A percentile compares a stretch with the other conserved stretches of the same genome.
These are phyloP conservation scores for Mellilla xanthometata DNA, from an alignment of 2,888 invertebrate species.

Conservation along the genomic window DNA sequence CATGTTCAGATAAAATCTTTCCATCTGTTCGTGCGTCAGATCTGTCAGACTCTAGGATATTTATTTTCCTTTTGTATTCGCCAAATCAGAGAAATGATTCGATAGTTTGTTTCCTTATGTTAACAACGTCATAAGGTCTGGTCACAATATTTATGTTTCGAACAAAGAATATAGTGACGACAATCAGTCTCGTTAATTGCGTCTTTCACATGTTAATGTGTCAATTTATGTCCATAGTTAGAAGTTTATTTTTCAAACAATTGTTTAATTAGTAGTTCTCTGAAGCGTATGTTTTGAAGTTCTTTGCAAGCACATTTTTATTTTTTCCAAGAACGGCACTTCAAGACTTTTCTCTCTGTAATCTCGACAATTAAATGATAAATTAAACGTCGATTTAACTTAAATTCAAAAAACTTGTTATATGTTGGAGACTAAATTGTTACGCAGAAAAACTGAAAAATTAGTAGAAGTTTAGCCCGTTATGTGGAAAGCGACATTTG, in stretches of 20 bases:
- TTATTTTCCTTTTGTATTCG: neutral
- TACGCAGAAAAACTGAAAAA: too few relatives aligned
- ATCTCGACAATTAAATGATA: too few relatives aligned
- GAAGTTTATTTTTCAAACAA: constrained; percentile 8
- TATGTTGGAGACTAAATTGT: too few relatives aligned
- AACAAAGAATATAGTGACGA: constrained; percentile 10
- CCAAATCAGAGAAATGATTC: neutral
- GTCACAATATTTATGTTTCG: constrained; percentile 12
- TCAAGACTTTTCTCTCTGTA: too few relatives aligned
- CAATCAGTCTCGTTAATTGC: constrained; percentile 11
- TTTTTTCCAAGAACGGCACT: too few relatives aligned
- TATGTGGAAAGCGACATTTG: too few relatives aligned
- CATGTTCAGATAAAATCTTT: neutral
- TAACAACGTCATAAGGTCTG: constrained; percentile 34
- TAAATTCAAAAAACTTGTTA: too few relatives aligned
- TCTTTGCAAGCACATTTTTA: too few relatives aligned
- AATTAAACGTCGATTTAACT: too few relatives aligned
- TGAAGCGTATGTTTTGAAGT: too few relatives aligned
- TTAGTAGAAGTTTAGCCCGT: too few relatives aligned
- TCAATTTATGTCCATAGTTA: constrained; percentile 4
- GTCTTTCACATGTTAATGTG: constrained; percentile 18
- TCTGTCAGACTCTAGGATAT: neutral
- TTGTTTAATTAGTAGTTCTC: too few relatives aligned
- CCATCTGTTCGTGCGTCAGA: constrained; percentile 1
- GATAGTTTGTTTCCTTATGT: constrained; percentile 13